A percentile compares a stretch with the other conserved stretches of the same genome.
phyloP scores from a whole-genome alignment of 2,113 vertebrate species.

The Entelurus aequoreus region DNA sequence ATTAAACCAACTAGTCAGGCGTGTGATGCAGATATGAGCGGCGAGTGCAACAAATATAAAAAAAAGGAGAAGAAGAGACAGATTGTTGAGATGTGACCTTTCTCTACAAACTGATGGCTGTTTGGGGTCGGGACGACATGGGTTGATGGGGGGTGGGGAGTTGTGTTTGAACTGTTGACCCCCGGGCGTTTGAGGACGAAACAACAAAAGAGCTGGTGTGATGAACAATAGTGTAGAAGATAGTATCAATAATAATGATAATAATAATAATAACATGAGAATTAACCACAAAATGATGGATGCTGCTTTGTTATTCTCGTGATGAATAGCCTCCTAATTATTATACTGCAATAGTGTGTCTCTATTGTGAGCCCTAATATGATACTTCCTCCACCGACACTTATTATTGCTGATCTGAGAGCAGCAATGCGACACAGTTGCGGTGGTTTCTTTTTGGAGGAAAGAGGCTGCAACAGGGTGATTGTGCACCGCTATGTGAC shows the following conservation, averaged over 20 bases:
- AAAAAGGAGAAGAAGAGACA: conserved; percentile 16
- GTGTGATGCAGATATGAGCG: conserved; percentile 48
- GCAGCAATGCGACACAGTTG: neutral
- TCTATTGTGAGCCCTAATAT: too few relatives aligned
- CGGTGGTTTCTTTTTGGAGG: too few relatives aligned
- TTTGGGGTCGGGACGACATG: too few relatives aligned
- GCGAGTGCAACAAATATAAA: neutral
- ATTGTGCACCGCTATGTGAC: conserved; percentile 20
- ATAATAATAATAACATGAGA: too few relatives aligned
- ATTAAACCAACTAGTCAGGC: conserved; percentile 43
- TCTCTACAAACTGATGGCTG: conserved; percentile 20
- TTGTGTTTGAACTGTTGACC: conserved; percentile 34
- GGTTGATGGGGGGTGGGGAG: neutral
- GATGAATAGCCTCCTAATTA: too few relatives aligned
- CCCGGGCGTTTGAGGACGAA: conserved; percentile 14
- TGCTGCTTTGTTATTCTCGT: too few relatives aligned
- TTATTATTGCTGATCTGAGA: too few relatives aligned
- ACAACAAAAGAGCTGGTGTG: conserved; percentile 5
- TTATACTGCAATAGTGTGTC: too few relatives aligned
- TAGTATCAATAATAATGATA: too few relatives aligned
- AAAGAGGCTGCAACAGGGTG: conserved; percentile 29
- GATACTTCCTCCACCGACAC: too few relatives aligned
- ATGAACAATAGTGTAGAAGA: too few relatives aligned
- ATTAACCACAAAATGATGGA: too few relatives aligned
- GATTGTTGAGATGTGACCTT: conserved; percentile 40